Conservation (phyloP, 2,888 invertebrate genomes). For the Eristalis arbustorum region DNA sequence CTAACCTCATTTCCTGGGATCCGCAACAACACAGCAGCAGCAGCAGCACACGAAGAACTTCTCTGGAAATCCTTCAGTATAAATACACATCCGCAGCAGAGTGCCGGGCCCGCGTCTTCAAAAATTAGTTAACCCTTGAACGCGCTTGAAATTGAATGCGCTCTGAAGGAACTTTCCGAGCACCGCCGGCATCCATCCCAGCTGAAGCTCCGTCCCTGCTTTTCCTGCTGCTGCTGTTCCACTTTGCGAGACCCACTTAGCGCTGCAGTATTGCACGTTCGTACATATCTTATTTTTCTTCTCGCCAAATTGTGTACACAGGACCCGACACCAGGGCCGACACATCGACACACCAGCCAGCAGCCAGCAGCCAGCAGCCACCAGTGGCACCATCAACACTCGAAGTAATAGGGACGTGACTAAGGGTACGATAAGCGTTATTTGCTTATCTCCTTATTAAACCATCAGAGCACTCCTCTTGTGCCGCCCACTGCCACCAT, state of each 20-base stretch:
- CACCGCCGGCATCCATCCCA: constrained; percentile 27
- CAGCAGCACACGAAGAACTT: not conserved
- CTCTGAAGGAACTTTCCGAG: constrained; percentile 45
- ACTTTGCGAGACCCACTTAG: constrained; percentile 45
- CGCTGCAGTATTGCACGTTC: constrained; percentile 28
- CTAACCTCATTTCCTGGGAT: not conserved
- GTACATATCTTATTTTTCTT: constrained; percentile 48
- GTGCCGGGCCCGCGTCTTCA: not conserved
- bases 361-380: constrained; percentile 31
- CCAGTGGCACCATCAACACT: constrained; percentile 58
- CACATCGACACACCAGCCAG: constrained; percentile 19
- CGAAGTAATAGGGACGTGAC: constrained; percentile 69
- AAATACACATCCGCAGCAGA: not conserved
- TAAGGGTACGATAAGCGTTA: constrained; percentile 70
- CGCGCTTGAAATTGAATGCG: not conserved
- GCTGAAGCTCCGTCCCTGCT: constrained; percentile 38
- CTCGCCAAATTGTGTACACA: constrained; percentile 64
- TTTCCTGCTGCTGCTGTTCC: constrained; percentile 53
- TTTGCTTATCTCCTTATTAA: constrained; percentile 70
- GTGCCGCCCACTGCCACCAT: constrained; percentile 4
- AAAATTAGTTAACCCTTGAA: not conserved
- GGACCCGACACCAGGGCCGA: constrained; percentile 42
- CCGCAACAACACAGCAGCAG: not conserved
- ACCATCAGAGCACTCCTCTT: constrained; percentile 64
- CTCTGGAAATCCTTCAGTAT: not conserved